phyloP scores from a whole-genome alignment of 2,797 vertebrate species.

The Pogoniulus pusillus region DNA sequence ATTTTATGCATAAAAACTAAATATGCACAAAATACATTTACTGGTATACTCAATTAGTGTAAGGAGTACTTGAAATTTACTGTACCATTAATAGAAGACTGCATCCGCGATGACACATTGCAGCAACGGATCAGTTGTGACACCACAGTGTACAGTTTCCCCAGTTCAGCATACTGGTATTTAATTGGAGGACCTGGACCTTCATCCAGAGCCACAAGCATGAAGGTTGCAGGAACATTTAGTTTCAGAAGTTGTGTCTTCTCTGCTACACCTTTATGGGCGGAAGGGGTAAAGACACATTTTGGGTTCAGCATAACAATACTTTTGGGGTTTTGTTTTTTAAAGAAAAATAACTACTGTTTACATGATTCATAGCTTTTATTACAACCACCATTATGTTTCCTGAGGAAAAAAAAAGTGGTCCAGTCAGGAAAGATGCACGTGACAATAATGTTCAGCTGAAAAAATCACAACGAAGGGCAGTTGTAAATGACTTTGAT shows the following conservation, averaged over 20 bases:
- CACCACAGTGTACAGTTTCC: constrained; percentile 97
- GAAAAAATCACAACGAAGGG: background rate
- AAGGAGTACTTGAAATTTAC: background rate
- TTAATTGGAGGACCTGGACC: constrained; percentile 98
- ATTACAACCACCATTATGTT: background rate
- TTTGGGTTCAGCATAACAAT: background rate
- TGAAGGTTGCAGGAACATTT: constrained; percentile 97
- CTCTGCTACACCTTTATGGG: constrained; percentile 91
- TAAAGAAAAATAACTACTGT: background rate
- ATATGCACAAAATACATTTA: background rate
- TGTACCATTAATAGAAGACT: constrained; percentile 98
- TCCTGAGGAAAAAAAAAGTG: background rate
- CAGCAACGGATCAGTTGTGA: constrained; percentile 97
- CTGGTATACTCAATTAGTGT: background rate
- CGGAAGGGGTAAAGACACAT: background rate
- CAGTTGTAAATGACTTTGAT: background rate
- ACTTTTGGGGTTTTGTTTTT: background rate
- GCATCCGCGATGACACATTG: constrained; percentile 96
- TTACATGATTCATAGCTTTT: background rate
- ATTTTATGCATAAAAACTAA: background rate
- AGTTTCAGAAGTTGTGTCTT: constrained; percentile 97
- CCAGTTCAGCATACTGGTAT: constrained; percentile 98
- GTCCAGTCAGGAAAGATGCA: background rate
- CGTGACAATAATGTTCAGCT: background rate
- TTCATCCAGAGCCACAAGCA: constrained; percentile 98